Percentiles rank a stretch among this genome's conserved stretches.
These are phyloP conservation scores for Omphaloscelis lunosa DNA, from an alignment of 2,888 invertebrate species.

Conservation along the genomic window DNA sequence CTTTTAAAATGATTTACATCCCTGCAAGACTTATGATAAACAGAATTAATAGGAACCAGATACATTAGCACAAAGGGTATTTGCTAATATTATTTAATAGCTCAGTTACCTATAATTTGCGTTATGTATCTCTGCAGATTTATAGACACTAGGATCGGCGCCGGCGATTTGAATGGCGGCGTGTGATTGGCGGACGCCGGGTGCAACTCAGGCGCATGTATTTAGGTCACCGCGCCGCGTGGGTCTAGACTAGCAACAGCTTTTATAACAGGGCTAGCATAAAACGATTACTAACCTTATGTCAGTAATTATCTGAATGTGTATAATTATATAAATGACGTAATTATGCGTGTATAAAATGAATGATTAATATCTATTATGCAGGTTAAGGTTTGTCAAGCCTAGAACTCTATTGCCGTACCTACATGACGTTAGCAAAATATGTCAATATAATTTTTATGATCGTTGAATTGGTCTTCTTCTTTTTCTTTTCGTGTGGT, in stretches of 20 bases:
- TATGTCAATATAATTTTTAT: not conserved
- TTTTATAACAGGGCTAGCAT: slow-evolving; percentile 72
- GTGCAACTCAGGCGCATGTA: slow-evolving; percentile 83
- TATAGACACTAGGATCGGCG: slow-evolving; percentile 84
- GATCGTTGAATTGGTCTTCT: not conserved
- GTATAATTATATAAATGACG: slow-evolving; percentile 46
- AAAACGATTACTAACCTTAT: slow-evolving; percentile 61
- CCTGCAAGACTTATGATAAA: slow-evolving; percentile 54
- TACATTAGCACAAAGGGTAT: slow-evolving; percentile 78
- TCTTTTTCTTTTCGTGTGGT: too few relatives aligned
- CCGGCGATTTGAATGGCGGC: slow-evolving; percentile 86
- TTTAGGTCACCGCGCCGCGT: slow-evolving; percentile 88
- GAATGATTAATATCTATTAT: slow-evolving; percentile 35
- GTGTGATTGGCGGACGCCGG: slow-evolving; percentile 87
- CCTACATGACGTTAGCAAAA: not conserved
- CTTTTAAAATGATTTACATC: slow-evolving; percentile 42
- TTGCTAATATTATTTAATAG: slow-evolving; percentile 83
- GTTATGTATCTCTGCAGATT: slow-evolving; percentile 78
- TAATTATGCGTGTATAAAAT: slow-evolving; percentile 39
- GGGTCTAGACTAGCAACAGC: slow-evolving; percentile 85
- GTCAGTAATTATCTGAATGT: slow-evolving; percentile 60
- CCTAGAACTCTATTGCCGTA: not conserved
- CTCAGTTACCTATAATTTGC: slow-evolving; percentile 79
- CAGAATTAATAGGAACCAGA: slow-evolving; percentile 61
- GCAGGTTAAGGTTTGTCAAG: slow-evolving; percentile 9